phyloP scores from a whole-genome alignment of 1,140 invertebrate species.

The Riptortus pedestris region DNA sequence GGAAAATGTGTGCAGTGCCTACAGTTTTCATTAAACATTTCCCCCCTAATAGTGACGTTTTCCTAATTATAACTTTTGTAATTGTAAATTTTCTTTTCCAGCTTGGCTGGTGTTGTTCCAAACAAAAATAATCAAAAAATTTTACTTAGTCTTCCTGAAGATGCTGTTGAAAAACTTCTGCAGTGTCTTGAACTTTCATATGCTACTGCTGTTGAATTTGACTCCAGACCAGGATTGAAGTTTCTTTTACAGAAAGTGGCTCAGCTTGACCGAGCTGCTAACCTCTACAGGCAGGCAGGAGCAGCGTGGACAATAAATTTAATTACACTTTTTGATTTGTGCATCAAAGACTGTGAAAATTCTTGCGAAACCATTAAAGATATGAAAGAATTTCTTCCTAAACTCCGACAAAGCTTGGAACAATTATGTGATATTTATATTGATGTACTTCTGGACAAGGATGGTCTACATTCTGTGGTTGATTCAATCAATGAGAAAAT shows the following conservation, averaged over 20 bases:
- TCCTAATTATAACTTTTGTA: not conserved
- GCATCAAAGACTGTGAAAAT: constrained; percentile 51
- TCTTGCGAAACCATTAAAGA: constrained; percentile 32
- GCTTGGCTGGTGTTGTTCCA: constrained; percentile 37
- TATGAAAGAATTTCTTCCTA: constrained; percentile 34
- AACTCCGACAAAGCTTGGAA: constrained; percentile 43
- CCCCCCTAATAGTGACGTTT: no score
- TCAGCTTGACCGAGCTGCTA: constrained; percentile 74
- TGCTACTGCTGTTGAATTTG: constrained; percentile 70
- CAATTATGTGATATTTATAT: constrained; percentile 52
- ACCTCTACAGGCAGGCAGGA: constrained; percentile 85
- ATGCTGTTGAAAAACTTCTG: constrained; percentile 56
- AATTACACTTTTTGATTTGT: constrained; percentile 73
- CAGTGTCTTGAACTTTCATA: constrained; percentile 72
- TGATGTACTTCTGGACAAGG: constrained; percentile 47
- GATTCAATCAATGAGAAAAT: constrained; percentile 51
- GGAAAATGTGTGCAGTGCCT: no score
- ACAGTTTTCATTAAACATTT: no score
- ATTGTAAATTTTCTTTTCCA: constrained; percentile 30
- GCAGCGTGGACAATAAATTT: constrained; percentile 82
- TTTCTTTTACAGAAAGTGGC: constrained; percentile 88
- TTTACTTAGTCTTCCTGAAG: constrained; percentile 24
- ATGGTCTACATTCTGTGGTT: constrained; percentile 44
- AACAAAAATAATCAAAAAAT: constrained; percentile 11
- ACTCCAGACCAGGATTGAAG: constrained; percentile 78